phyloP scores from a whole-genome alignment of 2,113 vertebrate genomes.

The Acanthisitta chloris region DNA sequence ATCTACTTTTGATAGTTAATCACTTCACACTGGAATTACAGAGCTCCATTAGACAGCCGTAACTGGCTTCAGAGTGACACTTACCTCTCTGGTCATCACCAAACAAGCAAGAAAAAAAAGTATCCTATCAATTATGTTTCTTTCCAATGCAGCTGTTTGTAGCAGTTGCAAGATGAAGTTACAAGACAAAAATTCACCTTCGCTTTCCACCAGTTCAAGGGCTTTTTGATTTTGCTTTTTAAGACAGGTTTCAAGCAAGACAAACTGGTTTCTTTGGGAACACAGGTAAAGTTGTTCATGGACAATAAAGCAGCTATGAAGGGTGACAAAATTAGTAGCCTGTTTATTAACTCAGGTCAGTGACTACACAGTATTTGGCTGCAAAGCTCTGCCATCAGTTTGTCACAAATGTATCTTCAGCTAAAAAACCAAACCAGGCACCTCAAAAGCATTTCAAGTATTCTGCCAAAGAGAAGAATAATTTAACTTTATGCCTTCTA shows the following conservation, averaged over 20 bases:
- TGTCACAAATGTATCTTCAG: not conserved
- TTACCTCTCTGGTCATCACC: not conserved
- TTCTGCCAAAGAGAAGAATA: not conserved
- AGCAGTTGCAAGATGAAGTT: not conserved
- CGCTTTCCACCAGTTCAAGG: not conserved
- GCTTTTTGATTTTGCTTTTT: not conserved
- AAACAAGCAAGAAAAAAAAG: not conserved
- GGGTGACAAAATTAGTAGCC: not conserved
- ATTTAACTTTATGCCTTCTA: not conserved
- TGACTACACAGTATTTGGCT: not conserved
- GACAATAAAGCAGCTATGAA: not conserved
- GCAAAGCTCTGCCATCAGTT: not conserved
- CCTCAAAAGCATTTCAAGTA: not conserved
- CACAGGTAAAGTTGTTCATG: fast-evolving
- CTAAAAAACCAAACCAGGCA: not conserved
- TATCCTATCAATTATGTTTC: not conserved
- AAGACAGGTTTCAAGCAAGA: not conserved
- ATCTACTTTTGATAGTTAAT: not conserved
- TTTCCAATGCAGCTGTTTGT: not conserved
- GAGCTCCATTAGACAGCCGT: not conserved
- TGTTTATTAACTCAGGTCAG: not conserved
- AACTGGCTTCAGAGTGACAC: not conserved
- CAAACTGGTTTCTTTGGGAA: not conserved
- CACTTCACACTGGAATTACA: not conserved
- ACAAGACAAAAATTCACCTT: not conserved